Conservation (phyloP, 2,888 invertebrate genomes). For the Nipponacmea schrenckii region DNA sequence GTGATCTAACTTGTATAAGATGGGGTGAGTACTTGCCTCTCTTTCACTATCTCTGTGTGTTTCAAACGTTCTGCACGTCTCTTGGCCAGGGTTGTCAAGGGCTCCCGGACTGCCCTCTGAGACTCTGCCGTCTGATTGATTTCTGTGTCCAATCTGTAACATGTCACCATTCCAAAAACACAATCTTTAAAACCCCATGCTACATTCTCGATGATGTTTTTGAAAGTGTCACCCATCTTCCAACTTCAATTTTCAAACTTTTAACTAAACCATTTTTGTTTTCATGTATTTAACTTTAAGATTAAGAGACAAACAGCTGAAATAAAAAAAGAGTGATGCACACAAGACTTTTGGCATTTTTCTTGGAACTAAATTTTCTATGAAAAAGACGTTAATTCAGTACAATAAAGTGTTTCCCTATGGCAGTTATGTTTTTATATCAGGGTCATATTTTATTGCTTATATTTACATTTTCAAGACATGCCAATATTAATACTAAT, state of each 20-base stretch:
- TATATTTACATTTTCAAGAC: too few species aligned
- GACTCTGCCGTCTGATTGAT: conserved; percentile 21
- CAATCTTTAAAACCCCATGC: conserved; percentile 47
- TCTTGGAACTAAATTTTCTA: too few species aligned
- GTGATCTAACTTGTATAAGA: too few species aligned
- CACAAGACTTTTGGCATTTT: too few species aligned
- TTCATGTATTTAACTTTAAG: background rate
- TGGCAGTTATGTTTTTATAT: too few species aligned
- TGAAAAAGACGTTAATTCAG: too few species aligned
- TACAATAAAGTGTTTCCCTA: too few species aligned
- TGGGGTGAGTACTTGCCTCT: background rate
- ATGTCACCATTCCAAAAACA: conserved; percentile 46
- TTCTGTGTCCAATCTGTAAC: conserved; percentile 39
- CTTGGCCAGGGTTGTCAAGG: conserved; percentile 48
- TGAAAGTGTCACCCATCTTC: conserved; percentile 41
- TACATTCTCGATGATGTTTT: conserved; percentile 38
- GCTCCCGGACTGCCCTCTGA: conserved; percentile 35
- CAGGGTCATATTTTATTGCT: too few species aligned
- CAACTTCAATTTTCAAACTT: background rate
- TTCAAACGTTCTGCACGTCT: conserved; percentile 49
- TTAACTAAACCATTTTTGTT: background rate
- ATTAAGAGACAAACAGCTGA: too few species aligned
- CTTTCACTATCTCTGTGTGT: conserved; percentile 25
- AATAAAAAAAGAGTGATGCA: too few species aligned
- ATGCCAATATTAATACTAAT: too few species aligned